These are phyloP conservation scores for Girardinichthys multiradiatus DNA, from an alignment of 2,113 vertebrate species.

Conservation along the genomic window DNA sequence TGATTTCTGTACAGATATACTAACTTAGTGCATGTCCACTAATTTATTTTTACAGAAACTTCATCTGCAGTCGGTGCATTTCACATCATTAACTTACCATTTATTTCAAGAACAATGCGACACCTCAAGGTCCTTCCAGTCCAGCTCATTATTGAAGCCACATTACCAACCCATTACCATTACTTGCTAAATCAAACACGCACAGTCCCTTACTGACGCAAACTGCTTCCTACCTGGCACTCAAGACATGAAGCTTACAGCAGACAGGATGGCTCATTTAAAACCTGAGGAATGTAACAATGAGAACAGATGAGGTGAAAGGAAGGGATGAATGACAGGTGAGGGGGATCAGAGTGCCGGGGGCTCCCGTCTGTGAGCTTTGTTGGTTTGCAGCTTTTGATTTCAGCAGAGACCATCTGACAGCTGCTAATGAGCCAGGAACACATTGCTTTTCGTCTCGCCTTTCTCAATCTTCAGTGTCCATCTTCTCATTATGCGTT, in stretches of 20 bases:
- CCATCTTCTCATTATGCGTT: not conserved
- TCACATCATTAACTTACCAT: conserved; percentile 48
- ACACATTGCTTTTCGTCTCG: not conserved
- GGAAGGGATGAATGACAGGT: conserved; percentile 6
- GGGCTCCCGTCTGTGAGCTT: not conserved
- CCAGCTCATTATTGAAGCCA: conserved; percentile 29
- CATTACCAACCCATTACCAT: conserved; percentile 30
- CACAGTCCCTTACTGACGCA: not conserved
- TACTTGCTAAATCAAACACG: conserved; percentile 17
- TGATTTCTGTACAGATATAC: not conserved
- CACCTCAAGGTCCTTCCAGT: conserved; percentile 44
- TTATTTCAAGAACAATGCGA: conserved; percentile 50
- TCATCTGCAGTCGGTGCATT: conserved; percentile 10
- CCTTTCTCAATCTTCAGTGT: not conserved
- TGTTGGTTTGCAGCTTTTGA: conserved; percentile 26
- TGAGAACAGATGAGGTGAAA: conserved; percentile 2
- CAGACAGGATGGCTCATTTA: not conserved
- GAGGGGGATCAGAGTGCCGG: conserved; percentile 27
- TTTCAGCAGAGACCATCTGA: conserved; percentile 18
- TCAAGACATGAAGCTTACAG: not conserved
- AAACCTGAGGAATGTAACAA: conserved; percentile 15
- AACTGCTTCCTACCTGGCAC: not conserved
- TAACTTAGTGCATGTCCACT: not conserved
- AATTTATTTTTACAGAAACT: not conserved
- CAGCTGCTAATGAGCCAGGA: conserved; percentile 42